Evolutionary conservation across 2,113 vertebrate genomes (phyloP).

Genomic region (Spea multiplicata): DNA sequence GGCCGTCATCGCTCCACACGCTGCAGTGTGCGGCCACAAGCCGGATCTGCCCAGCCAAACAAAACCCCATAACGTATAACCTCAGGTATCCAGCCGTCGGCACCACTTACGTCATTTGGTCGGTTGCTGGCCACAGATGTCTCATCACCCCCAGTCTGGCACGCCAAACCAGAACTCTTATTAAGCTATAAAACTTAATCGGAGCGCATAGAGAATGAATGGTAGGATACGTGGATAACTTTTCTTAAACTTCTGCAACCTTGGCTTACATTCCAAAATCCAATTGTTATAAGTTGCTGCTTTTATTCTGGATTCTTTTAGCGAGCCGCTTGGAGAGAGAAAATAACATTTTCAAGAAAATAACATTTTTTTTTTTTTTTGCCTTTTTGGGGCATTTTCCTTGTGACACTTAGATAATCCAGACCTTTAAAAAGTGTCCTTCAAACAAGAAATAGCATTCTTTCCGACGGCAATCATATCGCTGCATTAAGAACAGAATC

Average conservation of each 20-base stretch:
- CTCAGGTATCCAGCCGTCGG: too few relatives aligned
- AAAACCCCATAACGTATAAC: too few relatives aligned
- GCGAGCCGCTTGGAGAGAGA: neutral
- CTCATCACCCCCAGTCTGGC: neutral
- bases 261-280: neutral
- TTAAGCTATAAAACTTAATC: neutral
- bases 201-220: neutral
- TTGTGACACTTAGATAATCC: conserved; percentile 5
- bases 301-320: neutral
- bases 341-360: conserved; percentile 18
- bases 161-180: neutral
- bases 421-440: conserved; percentile 32
- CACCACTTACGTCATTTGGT: too few relatives aligned
- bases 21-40: too few relatives aligned
- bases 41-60: too few relatives aligned
- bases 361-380: neutral
- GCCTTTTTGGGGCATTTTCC: conserved; percentile 3
- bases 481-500: conserved; percentile 37
- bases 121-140: too few relatives aligned
- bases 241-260: neutral
- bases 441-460: conserved; percentile 26
- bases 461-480: conserved; percentile 30
- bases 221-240: neutral
- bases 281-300: neutral
- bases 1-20: too few relatives aligned